Evolutionary conservation across 2,888 invertebrate species (phyloP), one percentile per base, ranked within the genome.

Genomic region (Rhodophaea formosa): DNA sequence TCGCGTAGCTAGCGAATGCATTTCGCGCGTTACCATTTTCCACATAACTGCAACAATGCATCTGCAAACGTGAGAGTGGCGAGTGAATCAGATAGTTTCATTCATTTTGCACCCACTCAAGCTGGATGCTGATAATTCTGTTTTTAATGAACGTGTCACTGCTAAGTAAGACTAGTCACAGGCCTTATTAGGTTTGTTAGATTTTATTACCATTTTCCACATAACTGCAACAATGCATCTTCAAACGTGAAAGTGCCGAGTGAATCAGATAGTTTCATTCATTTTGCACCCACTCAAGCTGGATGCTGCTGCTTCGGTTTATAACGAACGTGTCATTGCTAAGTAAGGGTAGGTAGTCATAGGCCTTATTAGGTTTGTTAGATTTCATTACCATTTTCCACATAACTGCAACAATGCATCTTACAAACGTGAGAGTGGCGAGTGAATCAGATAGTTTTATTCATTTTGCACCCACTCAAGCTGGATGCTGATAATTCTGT

Each of bases 141-240:
- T 35, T 35, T 12, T 35, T 35, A 10, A 35, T 12, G 0, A 35
- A 35, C 8, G 32, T 32, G 3, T 32, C 1, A 32, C 7, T 32
- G 7, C 7, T 10, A 35, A 10, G 35, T 10, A 6, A 35, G 12
- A 35, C 32, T n/a, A n/a, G n/a, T n/a, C n/a, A n/a, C n/a, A n/a
- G n/a, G n/a, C n/a, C n/a, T n/a, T n/a, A n/a, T n/a, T n/a, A n/a
- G n/a, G n/a, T n/a, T n/a, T n/a, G n/a, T n/a, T n/a, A n/a, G n/a
- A n/a, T n/a, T n/a, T n/a, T n/a, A n/a, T 51, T 49, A 51, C 32
- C 16, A 12, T 51, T 35, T 35, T 10, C 2, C 51, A 51, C 51
- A 12, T 35, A 17, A 15, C 29, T 32, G 47, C n/a, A n/a, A 14
- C 29, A 7, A 14, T 29, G 47, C 30, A 15, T 47, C 47, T 47